Evolutionary conservation across 2,888 invertebrate species (phyloP).

Genomic region (Orchesella flavescens): DNA sequence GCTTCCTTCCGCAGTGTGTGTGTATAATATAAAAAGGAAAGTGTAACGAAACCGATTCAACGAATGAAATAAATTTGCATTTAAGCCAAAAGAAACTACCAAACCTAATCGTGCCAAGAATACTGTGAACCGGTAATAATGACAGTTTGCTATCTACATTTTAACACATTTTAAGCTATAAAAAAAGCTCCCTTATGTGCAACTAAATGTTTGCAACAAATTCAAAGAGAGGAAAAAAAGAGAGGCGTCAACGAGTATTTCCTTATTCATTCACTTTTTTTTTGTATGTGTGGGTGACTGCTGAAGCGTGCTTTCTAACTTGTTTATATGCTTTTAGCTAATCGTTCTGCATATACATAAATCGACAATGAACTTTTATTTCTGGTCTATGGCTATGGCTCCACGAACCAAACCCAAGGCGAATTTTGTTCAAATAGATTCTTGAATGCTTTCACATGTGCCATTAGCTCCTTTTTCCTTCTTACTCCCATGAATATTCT

Average conservation of each 20-base stretch:
- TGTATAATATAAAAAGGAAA: conserved; percentile 1
- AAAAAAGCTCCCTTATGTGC: too few relatives aligned
- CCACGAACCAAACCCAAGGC: too few relatives aligned
- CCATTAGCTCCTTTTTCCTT: too few relatives aligned
- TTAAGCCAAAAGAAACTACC: conserved; percentile 30
- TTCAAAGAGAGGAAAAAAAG: neutral
- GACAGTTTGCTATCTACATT: conserved; percentile 14
- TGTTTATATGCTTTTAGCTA: neutral
- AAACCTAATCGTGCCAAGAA: conserved; percentile 54
- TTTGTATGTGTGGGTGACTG: neutral
- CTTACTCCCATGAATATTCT: too few relatives aligned
- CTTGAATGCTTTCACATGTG: too few relatives aligned
- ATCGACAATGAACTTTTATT: too few relatives aligned
- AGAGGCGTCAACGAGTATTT: neutral
- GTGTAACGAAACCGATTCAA: conserved; percentile 3
- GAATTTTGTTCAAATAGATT: too few relatives aligned
- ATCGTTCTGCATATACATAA: neutral
- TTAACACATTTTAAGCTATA: neutral
- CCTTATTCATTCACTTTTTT: neutral
- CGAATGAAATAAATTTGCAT: conserved; percentile 19
- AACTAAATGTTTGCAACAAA: too few relatives aligned
- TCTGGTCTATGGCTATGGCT: too few relatives aligned
- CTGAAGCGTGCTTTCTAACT: neutral
- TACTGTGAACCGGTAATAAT: conserved; percentile 33
- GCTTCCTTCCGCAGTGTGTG: too few relatives aligned